phyloP scores from a whole-genome alignment of 1,140 invertebrate genomes.

The Carposina sasakii region DNA sequence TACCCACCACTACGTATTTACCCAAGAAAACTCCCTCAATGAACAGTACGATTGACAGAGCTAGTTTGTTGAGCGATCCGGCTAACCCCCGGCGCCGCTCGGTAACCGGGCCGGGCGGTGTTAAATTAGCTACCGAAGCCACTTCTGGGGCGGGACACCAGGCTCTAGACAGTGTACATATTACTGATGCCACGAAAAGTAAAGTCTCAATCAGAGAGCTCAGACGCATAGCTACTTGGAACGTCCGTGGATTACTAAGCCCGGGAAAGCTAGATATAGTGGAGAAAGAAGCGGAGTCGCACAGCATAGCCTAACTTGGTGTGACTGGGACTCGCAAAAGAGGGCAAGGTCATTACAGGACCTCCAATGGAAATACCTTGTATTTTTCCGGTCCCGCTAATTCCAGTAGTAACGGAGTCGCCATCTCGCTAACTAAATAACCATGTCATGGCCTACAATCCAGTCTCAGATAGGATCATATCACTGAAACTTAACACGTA shows the following conservation, averaged over 20 bases:
- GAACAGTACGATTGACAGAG: not conserved
- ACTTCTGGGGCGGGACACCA: not conserved
- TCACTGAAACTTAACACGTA: constrained; percentile 15
- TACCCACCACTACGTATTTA: not conserved
- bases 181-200: not conserved
- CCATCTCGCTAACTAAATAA: not conserved
- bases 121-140: constrained; percentile 3
- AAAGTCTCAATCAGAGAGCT: not conserved
- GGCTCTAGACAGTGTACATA: not conserved
- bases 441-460: constrained; percentile 1
- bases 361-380: not conserved
- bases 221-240: not conserved
- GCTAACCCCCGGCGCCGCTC: not conserved
- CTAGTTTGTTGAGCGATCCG: not conserved
- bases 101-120: not conserved
- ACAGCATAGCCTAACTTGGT: not conserved
- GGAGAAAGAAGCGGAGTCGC: constrained; percentile 2
- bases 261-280: constrained; percentile 5
- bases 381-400: constrained; percentile 1
- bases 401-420: constrained; percentile 5
- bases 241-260: constrained; percentile 1
- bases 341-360: not conserved
- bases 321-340: not conserved
- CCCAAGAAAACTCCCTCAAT: not conserved
- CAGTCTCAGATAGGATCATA: constrained; percentile 19